Evolutionary conservation across 1,140 invertebrate genomes (phyloP).

Genomic region (Panonychus citri): DNA sequence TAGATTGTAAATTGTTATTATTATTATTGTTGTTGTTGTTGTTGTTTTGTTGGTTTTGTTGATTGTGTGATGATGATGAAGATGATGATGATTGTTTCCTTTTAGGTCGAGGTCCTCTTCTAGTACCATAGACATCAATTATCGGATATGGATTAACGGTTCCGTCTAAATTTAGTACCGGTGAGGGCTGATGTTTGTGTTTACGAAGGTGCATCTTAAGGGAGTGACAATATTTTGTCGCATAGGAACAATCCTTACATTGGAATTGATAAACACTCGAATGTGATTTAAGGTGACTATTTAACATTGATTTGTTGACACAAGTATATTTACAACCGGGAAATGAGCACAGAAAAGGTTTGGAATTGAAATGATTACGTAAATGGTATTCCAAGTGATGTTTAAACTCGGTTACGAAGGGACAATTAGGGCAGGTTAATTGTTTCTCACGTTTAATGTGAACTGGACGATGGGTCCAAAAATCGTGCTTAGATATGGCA

Average conservation of each 20-base stretch:
- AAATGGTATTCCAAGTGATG: conserved; percentile 96
- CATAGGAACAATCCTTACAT: conserved; percentile 83
- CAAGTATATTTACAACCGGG: conserved; percentile 79
- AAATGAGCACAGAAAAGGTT: conserved; percentile 73
- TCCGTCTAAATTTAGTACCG: conserved; percentile 64
- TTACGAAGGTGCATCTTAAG: conserved; percentile 85
- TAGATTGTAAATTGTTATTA: neutral
- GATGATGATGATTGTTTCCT: conserved; percentile 11
- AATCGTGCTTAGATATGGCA: conserved; percentile 63
- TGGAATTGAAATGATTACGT: conserved; percentile 77
- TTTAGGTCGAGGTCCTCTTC: conserved; percentile 49
- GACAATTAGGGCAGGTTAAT: conserved; percentile 68
- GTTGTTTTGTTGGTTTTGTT: neutral
- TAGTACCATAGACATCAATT: conserved; percentile 68
- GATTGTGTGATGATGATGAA: neutral
- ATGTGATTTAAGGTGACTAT: conserved; percentile 93
- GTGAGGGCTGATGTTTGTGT: conserved; percentile 58
- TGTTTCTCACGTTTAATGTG: conserved; percentile 87
- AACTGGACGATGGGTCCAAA: conserved; percentile 59
- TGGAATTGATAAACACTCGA: conserved; percentile 88
- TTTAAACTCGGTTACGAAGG: conserved; percentile 95
- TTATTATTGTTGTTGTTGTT: neutral
- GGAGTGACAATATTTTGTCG: conserved; percentile 93
- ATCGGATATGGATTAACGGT: conserved; percentile 50
- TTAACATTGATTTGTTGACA: conserved; percentile 98